Conservation (phyloP, 2,797 vertebrate genomes). For the Typhlichthys eigenmanni region DNA sequence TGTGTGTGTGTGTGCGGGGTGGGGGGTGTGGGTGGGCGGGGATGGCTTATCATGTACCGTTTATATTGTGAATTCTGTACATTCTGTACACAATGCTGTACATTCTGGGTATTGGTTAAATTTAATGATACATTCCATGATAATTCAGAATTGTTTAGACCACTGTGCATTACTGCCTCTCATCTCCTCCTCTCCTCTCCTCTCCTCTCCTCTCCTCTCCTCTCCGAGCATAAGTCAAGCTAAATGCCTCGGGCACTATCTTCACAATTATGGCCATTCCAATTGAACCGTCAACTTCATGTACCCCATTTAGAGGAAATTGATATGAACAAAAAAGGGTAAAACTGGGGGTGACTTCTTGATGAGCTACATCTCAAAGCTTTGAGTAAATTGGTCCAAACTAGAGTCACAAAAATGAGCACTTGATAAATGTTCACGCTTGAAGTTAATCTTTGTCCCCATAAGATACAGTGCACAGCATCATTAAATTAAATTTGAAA, state of each 20-base stretch:
- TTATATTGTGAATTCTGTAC: neutral
- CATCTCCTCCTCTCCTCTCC: conserved; percentile 9
- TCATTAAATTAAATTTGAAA: conserved; percentile 61
- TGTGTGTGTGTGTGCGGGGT: neutral
- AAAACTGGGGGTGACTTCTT: conserved; percentile 54
- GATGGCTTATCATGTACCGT: neutral
- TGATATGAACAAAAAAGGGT: conserved; percentile 54
- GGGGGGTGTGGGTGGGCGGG: neutral
- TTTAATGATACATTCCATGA: too few relatives aligned
- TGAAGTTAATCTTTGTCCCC: conserved; percentile 52
- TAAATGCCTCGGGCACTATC: conserved; percentile 46
- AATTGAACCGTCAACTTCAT: conserved; percentile 54
- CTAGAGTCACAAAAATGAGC: conserved; percentile 40
- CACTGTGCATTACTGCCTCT: neutral
- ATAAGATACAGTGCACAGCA: conserved; percentile 37
- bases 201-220: neutral
- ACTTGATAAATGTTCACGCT: conserved; percentile 69
- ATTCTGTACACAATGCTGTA: neutral
- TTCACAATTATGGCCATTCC: conserved; percentile 56
- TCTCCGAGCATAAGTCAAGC: conserved; percentile 44
- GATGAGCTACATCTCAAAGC: conserved; percentile 59
- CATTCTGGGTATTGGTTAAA: neutral
- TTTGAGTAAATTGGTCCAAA: conserved; percentile 54
- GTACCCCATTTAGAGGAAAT: conserved; percentile 57
- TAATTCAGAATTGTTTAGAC: too few relatives aligned